Evolutionary conservation across 2,797 vertebrate species (phyloP).

Genomic region (Clarias platycephalus): DNA sequence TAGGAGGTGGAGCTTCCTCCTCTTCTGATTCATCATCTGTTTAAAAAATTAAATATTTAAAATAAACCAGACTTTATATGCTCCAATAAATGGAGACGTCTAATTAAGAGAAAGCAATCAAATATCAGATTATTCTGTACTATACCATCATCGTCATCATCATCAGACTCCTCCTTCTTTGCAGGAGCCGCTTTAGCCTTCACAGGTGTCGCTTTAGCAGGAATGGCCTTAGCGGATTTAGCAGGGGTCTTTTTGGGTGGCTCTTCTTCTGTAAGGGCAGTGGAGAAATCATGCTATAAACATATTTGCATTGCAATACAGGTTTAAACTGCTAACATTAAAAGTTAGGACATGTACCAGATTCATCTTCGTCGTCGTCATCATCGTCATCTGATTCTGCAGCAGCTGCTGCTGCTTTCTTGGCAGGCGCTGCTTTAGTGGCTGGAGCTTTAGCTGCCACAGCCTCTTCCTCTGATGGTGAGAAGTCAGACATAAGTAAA

Average conservation of each 20-base stretch:
- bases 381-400: slow-evolving; percentile 8
- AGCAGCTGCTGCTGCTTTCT: slow-evolving; percentile 20
- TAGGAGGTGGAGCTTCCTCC: slow-evolving; percentile 67
- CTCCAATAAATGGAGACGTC: background rate
- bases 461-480: slow-evolving; percentile 53
- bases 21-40: slow-evolving; percentile 65
- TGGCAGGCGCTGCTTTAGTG: slow-evolving; percentile 8
- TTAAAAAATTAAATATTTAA: background rate
- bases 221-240: slow-evolving; percentile 30
- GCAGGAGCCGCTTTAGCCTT: slow-evolving; percentile 58
- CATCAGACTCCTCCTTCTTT: slow-evolving; percentile 67
- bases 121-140: background rate
- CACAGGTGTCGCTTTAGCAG: slow-evolving; percentile 25
- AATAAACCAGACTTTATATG: background rate
- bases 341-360: slow-evolving; percentile 5
- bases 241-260: slow-evolving; percentile 46
- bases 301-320: background rate
- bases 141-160: slow-evolving; percentile 56
- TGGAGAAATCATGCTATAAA: background rate
- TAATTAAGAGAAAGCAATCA: background rate
- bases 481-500: background rate
- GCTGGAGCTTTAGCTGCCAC: slow-evolving; percentile 21
- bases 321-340: background rate
- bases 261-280: slow-evolving; percentile 38
- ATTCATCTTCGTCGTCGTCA: slow-evolving; percentile 16